A percentile compares a stretch with the other conserved stretches of the same genome.
Evolutionary conservation across 2,113 vertebrate species (phyloP).

Genomic region (Stegostoma tigrinum): DNA sequence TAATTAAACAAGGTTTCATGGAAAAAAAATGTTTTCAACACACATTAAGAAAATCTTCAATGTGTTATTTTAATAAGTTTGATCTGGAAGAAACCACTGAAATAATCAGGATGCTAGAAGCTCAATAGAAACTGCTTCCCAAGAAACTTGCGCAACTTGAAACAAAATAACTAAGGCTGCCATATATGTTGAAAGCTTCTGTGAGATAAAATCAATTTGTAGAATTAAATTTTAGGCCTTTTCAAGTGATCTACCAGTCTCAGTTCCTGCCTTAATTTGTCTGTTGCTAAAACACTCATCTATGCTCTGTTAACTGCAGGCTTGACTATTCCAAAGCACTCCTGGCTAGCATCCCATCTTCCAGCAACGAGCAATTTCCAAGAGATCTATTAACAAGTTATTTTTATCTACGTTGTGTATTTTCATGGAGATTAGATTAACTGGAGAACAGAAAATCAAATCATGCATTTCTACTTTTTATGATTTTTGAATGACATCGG

Average conservation of each 20-base stretch:
- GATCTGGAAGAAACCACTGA: neutral
- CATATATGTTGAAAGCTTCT: neutral
- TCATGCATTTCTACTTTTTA: neutral
- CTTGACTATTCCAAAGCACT: too few species aligned
- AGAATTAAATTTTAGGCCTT: neutral
- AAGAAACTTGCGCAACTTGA: neutral
- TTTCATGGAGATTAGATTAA: neutral
- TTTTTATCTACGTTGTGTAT: neutral
- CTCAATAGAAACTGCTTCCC: neutral
- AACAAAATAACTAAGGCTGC: neutral
- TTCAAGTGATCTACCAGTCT: neutral
- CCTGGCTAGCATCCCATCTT: neutral
- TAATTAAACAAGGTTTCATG: neutral
- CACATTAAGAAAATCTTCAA: neutral
- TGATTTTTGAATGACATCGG: neutral
- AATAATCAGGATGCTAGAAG: neutral
- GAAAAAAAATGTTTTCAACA: neutral
- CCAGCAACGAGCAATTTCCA: neutral
- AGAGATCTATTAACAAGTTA: neutral
- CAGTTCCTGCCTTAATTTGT: neutral
- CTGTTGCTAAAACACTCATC: neutral
- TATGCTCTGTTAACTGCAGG: neutral
- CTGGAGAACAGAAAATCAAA: neutral
- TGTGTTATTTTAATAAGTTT: neutral
- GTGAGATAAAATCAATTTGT: constrained; percentile 14